Evolutionary conservation across 2,113 vertebrate genomes (phyloP).

Genomic region (Capricornis sumatraensis): DNA sequence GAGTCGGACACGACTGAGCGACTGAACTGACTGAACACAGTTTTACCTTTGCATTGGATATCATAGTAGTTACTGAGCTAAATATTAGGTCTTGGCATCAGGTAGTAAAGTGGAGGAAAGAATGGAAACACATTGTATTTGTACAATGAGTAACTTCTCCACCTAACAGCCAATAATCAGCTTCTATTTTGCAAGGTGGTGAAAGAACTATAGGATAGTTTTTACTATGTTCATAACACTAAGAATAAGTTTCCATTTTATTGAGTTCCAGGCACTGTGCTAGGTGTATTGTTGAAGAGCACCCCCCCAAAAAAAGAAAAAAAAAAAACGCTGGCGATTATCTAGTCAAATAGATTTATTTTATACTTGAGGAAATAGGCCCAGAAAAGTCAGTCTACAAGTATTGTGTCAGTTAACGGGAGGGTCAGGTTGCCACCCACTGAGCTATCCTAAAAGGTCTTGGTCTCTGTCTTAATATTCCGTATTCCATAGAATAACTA

Average conservation of each 20-base stretch:
- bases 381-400: neutral
- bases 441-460: neutral
- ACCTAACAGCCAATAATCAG: neutral
- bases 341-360: neutral
- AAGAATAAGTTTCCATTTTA: neutral
- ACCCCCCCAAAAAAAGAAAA: no score
- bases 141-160: neutral
- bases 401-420: neutral
- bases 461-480: neutral
- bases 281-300: neutral
- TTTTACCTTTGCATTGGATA: neutral
- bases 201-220: neutral
- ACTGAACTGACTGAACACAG: neutral
- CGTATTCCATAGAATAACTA: neutral
- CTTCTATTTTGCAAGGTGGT: neutral
- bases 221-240: neutral
- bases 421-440: neutral
- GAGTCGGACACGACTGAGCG: neutral
- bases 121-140: slow-evolving; percentile 5
- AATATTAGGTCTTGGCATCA: neutral
- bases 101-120: neutral
- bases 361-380: neutral
- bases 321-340: neutral
- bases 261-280: neutral
- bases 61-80: neutral